Percentiles rank a stretch among this genome's conserved stretches.
Conservation (phyloP, 2,113 vertebrate genomes). For the Chloebia gouldiae region DNA sequence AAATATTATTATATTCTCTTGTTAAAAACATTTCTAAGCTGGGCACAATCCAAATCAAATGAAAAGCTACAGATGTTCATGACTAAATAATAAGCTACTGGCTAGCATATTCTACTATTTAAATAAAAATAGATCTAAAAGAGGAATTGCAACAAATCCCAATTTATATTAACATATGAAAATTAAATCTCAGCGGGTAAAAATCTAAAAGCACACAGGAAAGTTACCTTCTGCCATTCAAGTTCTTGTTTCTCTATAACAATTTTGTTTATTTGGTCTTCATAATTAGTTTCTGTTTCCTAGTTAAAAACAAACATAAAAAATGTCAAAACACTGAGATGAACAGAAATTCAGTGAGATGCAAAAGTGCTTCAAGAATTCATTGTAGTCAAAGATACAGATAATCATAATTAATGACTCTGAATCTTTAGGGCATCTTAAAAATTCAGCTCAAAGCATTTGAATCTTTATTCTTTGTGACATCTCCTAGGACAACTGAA, state of each 20-base stretch:
- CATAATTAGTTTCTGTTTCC: conserved; percentile 84
- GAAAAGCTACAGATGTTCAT: neutral
- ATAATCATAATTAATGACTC: neutral
- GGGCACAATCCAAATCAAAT: neutral
- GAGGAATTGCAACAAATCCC: neutral
- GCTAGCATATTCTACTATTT: neutral
- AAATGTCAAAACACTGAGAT: neutral
- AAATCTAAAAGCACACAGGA: neutral
- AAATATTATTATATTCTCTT: neutral
- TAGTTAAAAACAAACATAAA: conserved; percentile 56
- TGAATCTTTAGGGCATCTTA: neutral
- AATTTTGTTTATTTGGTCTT: conserved; percentile 87
- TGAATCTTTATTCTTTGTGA: neutral
- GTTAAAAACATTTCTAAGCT: neutral
- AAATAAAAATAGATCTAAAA: neutral
- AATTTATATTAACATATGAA: neutral
- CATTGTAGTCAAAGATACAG: neutral
- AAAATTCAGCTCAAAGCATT: neutral
- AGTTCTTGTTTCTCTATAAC: conserved; percentile 91
- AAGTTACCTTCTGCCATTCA: conserved; percentile 85
- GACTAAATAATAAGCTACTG: neutral
- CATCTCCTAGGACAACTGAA: neutral
- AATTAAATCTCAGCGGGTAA: neutral
- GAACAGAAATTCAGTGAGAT: neutral
- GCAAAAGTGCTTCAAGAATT: neutral